phyloP scores from a whole-genome alignment of 92 coral and sea anemone genomes.

The Palythoa grandis region DNA sequence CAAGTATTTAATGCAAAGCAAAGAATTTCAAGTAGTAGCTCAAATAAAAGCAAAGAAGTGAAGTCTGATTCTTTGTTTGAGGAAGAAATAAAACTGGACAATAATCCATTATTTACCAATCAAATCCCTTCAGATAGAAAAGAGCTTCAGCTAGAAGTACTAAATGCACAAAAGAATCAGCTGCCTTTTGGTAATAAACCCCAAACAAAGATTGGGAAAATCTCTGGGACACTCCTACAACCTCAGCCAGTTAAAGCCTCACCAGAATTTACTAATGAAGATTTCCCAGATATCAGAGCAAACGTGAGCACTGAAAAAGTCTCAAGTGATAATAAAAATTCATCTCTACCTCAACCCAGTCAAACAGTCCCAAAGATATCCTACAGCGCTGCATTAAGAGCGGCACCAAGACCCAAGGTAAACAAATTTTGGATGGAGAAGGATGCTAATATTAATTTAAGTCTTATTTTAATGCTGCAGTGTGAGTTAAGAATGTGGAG shows the following conservation, averaged over 20 bases:
- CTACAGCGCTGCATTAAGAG: conserved; percentile 36
- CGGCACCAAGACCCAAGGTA: conserved; percentile 35
- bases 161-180: neutral
- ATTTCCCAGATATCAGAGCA: conserved; percentile 38
- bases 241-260: neutral
- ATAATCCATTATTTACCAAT: neutral
- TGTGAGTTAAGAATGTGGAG: no score
- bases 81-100: neutral
- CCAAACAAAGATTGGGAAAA: neutral
- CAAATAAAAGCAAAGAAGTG: neutral
- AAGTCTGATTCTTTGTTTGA: conserved; percentile 1
- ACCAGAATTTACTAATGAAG: conserved; percentile 31
- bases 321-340: neutral
- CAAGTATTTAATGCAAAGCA: neutral
- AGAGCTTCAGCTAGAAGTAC: neutral
- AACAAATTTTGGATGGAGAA: neutral
- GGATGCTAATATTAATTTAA: neutral
- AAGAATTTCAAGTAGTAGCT: neutral
- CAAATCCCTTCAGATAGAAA: neutral
- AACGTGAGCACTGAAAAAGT: neutral
- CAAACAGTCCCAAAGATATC: conserved; percentile 18
- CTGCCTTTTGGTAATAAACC: conserved; percentile 3
- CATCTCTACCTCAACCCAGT: neutral
- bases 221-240: neutral
- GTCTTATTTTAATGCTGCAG: neutral